Percentiles rank a stretch among this genome's conserved stretches.
phyloP scores from a whole-genome alignment of 2,113 vertebrate species.

The Tyrannus savana region DNA sequence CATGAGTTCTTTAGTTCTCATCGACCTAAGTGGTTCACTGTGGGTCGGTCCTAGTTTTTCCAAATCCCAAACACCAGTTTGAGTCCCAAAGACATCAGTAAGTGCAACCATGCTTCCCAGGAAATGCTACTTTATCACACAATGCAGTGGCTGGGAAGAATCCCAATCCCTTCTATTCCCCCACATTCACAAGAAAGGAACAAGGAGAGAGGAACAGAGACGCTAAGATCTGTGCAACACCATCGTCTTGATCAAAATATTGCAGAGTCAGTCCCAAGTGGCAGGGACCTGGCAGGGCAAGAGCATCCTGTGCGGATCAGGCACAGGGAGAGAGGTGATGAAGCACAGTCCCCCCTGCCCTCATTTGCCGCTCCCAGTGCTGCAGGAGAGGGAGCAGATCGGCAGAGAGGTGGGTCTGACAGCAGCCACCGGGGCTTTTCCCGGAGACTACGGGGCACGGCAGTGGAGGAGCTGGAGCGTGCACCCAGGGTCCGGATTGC shows the following conservation, averaged over 20 bases:
- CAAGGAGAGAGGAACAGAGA: not conserved
- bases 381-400: rapidly evolving
- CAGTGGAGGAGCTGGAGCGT: rapidly evolving
- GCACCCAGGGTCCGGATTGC: not conserved
- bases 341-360: rapidly evolving
- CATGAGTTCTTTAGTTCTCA: not conserved
- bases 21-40: not conserved
- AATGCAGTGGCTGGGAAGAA: rapidly evolving
- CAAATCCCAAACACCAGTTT: not conserved
- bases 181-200: not conserved
- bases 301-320: rapidly evolving
- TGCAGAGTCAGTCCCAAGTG: not conserved
- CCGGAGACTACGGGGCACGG: rapidly evolving
- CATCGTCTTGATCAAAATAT: not conserved
- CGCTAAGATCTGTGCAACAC: not conserved
- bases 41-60: not conserved
- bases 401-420: not conserved
- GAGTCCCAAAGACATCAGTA: not conserved
- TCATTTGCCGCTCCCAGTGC: not conserved
- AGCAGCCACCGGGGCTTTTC: rapidly evolving
- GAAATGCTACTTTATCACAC: not conserved
- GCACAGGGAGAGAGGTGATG: rapidly evolving
- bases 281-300: not conserved
- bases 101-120: not conserved
- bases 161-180: not conserved